Percentiles rank a stretch among this genome's conserved stretches.
Evolutionary conservation across 2,113 vertebrate species (phyloP).

Genomic region (Dicaeum eximium): DNA sequence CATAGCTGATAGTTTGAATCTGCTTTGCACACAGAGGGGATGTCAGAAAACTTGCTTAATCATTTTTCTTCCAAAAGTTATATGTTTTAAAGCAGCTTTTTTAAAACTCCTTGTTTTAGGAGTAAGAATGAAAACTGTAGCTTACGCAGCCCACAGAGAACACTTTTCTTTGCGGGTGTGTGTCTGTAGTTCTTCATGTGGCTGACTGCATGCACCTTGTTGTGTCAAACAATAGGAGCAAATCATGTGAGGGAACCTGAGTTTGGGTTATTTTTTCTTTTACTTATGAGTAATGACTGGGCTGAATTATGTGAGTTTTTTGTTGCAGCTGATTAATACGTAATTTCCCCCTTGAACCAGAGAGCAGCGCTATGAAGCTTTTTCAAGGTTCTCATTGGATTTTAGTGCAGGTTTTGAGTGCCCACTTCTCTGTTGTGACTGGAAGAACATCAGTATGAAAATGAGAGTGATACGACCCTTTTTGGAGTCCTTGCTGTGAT

Average conservation of each 20-base stretch:
- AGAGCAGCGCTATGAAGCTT: background rate
- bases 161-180: background rate
- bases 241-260: slow-evolving; percentile 7
- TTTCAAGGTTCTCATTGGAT: background rate
- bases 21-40: background rate
- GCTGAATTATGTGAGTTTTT: slow-evolving; percentile 11
- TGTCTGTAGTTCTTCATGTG: background rate
- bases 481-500: slow-evolving; percentile 9
- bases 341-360: background rate
- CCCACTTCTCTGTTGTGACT: background rate
- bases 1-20: background rate
- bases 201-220: background rate
- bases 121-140: background rate
- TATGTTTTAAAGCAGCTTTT: background rate
- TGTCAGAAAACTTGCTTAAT: background rate
- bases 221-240: slow-evolving; percentile 19
- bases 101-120: too few relatives aligned
- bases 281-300: slow-evolving; percentile 1
- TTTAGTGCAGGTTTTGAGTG: background rate
- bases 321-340: background rate
- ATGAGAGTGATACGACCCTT: background rate
- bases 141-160: background rate
- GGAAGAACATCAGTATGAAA: background rate
- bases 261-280: background rate
- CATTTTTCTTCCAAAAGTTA: background rate